A percentile compares a stretch with the other conserved stretches of the same genome.
phyloP scores from a whole-genome alignment of 2,113 vertebrate genomes.

The Manacus vitellinus region DNA sequence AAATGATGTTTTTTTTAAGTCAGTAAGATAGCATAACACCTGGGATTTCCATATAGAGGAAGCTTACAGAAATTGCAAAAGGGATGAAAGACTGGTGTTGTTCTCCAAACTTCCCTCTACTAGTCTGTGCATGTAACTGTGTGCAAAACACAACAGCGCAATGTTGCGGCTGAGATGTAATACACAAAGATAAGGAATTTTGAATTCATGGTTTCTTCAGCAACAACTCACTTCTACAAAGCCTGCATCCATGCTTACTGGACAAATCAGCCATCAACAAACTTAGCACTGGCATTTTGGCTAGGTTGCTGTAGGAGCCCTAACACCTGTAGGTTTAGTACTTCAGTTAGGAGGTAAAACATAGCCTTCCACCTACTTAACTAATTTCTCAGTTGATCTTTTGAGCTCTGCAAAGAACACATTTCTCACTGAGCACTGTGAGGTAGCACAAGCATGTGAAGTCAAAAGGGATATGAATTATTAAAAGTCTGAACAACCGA shows the following conservation, averaged over 20 bases:
- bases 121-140: neutral
- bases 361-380: slow-evolving; percentile 1
- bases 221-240: neutral
- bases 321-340: neutral
- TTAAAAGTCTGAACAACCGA: slow-evolving; percentile 32
- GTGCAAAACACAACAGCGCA: neutral
- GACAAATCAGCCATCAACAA: neutral
- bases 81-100: neutral
- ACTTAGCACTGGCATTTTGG: neutral
- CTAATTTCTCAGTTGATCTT: slow-evolving; percentile 52
- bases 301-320: neutral
- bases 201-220: neutral
- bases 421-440: slow-evolving; percentile 28
- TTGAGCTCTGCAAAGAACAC: slow-evolving; percentile 11
- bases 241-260: neutral
- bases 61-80: neutral
- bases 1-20: slow-evolving; percentile 45
- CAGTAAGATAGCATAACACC: neutral
- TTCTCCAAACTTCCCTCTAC: neutral
- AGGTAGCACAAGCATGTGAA: slow-evolving; percentile 37
- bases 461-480: slow-evolving; percentile 51
- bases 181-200: neutral
- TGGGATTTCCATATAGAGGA: neutral
- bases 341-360: slow-evolving; percentile 25
- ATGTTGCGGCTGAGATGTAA: neutral